A percentile compares a stretch with the other conserved stretches of the same genome.
phyloP scores from a whole-genome alignment of 2,888 invertebrate species.

The Cantharis flavilabris region DNA sequence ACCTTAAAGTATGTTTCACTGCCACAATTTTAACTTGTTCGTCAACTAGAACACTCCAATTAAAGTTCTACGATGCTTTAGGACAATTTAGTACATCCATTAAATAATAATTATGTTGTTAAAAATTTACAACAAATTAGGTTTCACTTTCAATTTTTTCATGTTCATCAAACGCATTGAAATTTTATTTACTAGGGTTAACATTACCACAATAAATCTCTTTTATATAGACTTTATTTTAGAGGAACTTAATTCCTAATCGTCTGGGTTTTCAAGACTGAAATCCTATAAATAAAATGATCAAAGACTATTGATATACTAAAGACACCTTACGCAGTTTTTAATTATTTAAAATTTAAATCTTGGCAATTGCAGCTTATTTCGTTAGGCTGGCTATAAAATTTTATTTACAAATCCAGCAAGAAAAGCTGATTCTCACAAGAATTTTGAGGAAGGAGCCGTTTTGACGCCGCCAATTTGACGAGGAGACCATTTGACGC shows the following conservation, averaged over 20 bases:
- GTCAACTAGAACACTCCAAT: not conserved
- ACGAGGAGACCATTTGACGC: no score
- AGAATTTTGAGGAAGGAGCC: no score
- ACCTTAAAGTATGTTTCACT: not conserved
- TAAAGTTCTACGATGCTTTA: not conserved
- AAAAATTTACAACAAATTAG: not conserved
- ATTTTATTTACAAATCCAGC: no score
- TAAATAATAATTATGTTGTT: not conserved
- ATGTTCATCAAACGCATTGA: not conserved
- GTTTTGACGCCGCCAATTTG: no score
- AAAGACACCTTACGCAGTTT: not conserved
- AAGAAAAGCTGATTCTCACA: no score
- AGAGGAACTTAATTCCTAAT: not conserved
- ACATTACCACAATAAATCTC: not conserved
- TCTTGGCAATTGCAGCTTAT: not conserved
- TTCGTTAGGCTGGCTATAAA: no score
- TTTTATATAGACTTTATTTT: not conserved
- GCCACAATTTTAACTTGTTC: not conserved
- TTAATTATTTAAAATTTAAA: not conserved
- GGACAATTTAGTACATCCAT: not conserved
- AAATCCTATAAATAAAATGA: not conserved
- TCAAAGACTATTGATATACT: not conserved
- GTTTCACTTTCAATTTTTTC: not conserved
- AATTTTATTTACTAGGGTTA: not conserved
- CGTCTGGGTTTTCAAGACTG: not conserved